A percentile compares a stretch with the other conserved stretches of the same genome.
phyloP scores from a whole-genome alignment of 2,113 vertebrate genomes.

The Miniopterus natalensis region DNA sequence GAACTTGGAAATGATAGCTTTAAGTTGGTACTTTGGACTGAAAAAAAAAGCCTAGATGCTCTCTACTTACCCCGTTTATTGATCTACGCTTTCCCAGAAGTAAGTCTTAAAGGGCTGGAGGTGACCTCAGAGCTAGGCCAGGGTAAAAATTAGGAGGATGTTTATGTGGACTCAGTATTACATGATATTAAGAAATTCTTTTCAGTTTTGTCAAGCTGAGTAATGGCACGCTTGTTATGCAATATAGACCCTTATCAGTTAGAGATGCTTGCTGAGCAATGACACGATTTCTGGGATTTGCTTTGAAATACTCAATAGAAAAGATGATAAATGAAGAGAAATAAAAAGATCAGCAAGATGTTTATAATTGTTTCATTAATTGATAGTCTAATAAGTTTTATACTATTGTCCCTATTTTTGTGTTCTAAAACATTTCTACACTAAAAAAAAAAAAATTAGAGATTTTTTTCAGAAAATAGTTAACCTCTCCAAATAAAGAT shows the following conservation, averaged over 20 bases:
- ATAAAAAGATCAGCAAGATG: background rate
- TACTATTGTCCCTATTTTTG: background rate
- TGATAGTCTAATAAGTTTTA: background rate
- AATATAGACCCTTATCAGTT: slow-evolving; percentile 46
- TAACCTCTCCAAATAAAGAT: background rate
- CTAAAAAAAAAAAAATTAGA: background rate
- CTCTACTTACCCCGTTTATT: background rate
- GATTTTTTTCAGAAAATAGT: background rate
- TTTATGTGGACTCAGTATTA: background rate
- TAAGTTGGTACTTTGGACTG: background rate
- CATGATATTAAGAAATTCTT: background rate
- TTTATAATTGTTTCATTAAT: background rate
- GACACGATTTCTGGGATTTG: slow-evolving; percentile 53
- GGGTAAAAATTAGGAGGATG: background rate
- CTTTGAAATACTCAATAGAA: slow-evolving; percentile 59
- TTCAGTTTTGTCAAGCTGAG: slow-evolving; percentile 32
- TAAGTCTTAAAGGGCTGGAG: background rate
- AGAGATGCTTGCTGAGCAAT: slow-evolving; percentile 16
- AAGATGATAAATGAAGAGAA: background rate
- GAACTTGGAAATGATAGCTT: background rate
- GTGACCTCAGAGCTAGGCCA: background rate
- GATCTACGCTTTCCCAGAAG: background rate
- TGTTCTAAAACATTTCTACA: background rate
- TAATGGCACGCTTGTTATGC: slow-evolving; percentile 51
- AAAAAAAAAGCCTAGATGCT: background rate